Conservation (phyloP, 2,888 invertebrate genomes). For the Cephonodes hylas region DNA sequence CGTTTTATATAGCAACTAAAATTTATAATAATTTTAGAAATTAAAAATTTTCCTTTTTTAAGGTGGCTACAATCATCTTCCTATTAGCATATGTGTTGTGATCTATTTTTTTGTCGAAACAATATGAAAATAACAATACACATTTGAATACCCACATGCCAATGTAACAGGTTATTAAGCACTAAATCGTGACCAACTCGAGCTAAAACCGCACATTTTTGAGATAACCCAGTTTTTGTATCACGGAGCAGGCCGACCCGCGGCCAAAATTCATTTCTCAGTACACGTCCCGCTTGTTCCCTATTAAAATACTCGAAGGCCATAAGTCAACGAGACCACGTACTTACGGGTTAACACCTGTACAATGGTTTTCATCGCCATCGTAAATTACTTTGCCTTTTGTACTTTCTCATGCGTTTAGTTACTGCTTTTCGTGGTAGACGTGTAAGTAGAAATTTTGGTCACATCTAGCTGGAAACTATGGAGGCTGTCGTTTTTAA, state of each 20-base stretch:
- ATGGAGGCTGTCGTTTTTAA: too few species aligned
- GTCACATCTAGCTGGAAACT: too few species aligned
- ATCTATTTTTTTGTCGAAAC: too few species aligned
- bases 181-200: neutral
- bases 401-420: neutral
- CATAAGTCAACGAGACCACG: constrained; percentile 5
- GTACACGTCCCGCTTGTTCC: neutral
- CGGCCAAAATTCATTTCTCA: neutral
- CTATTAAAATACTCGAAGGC: constrained; percentile 2
- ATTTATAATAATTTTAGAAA: too few species aligned
- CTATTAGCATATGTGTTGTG: too few species aligned
- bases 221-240: neutral
- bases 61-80: too few species aligned
- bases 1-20: too few species aligned
- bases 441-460: too few species aligned
- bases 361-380: neutral
- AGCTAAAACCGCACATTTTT: neutral
- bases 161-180: neutral
- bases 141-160: neutral
- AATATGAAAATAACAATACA: too few species aligned
- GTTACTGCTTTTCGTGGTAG: neutral
- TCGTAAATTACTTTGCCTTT: neutral
- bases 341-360: neutral
- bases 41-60: too few species aligned
- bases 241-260: neutral